Evolutionary conservation across 2,113 vertebrate genomes (phyloP), one percentile per base, ranked within the genome.

Genomic region (Montifringilla adamsi): DNA sequence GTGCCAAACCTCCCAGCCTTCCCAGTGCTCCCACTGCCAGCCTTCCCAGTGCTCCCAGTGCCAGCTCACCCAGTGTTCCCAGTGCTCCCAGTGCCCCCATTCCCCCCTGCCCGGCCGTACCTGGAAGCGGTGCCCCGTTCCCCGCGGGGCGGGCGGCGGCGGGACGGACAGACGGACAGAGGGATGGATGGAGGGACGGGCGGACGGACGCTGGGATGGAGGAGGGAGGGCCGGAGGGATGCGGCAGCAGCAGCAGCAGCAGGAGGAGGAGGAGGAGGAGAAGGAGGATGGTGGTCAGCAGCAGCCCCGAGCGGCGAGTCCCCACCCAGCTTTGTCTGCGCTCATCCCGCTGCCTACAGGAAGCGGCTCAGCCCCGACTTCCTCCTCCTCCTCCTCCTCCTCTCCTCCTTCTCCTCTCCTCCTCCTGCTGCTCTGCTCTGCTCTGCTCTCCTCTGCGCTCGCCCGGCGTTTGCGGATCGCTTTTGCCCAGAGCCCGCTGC

Each of bases 261-360:
- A 26, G 24, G 14, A 52, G 50, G 9, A 52, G 47, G 13, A 14
- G 49, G 13, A 50, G 52, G 16, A 53, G 52, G 10, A 67, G 81
- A 46, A 80, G 73, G 64, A 83, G 66, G 55, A 72, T 59, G 91
- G 63, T 46, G 94, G 91, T 95, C 94, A 95, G 95, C 95, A 49
- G 96, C 79, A 96, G 95, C 96, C 92, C 92, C 41, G 85, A 95
- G 90, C 77, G 67, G 23, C 67, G 62, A 93, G 97, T 97, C 97
- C 96, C 97, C 97, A 97, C 97, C 97, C 97, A 95, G 97, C 97
- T 97, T 97, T 97, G 97, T 98, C 97, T 97, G 95, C 96, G 95
- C 30, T 97, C 96, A 94, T 87, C 94, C 46, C 86, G 89, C 94
- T 86, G 94, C 89, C 72, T 88, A 95, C 97, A 98, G 97, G 97